A percentile compares a stretch with the other conserved stretches of the same genome.
Conservation (phyloP, 2,888 invertebrate genomes). For the Tenthredo livida region DNA sequence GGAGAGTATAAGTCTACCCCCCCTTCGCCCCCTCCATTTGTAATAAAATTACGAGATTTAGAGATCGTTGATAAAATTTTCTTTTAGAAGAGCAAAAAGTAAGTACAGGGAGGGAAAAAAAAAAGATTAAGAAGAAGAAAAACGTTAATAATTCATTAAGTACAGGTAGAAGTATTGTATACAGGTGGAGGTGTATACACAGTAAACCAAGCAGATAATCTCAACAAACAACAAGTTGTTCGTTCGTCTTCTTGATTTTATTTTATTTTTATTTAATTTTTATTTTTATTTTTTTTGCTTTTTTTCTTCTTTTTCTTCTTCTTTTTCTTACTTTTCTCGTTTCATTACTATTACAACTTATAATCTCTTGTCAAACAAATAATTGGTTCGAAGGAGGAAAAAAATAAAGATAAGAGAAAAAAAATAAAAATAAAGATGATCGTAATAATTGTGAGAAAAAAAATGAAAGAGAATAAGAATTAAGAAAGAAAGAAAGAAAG, state of each 20-base stretch:
- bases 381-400: not conserved
- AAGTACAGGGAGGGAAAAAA: not conserved
- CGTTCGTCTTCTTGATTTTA: not conserved
- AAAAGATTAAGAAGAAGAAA: not conserved
- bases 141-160: too few species aligned
- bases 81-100: not conserved
- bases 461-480: not conserved
- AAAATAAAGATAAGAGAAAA: too few species aligned
- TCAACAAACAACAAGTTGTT: slow-evolving; percentile 2
- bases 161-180: too few species aligned
- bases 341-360: not conserved
- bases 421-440: not conserved
- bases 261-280: not conserved
- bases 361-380: slow-evolving; percentile 15
- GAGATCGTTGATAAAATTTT: too few species aligned
- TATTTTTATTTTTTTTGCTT: not conserved
- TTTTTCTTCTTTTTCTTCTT: not conserved
- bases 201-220: not conserved
- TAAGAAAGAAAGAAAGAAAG: not conserved
- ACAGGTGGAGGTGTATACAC: too few species aligned
- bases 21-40: too few species aligned
- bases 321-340: not conserved
- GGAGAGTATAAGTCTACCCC: too few species aligned
- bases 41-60: too few species aligned
- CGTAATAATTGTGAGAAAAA: not conserved